Evolutionary conservation across 2,113 vertebrate species (phyloP), one percentile per base, ranked within the genome.

Genomic region (Girardinichthys multiradiatus): DNA sequence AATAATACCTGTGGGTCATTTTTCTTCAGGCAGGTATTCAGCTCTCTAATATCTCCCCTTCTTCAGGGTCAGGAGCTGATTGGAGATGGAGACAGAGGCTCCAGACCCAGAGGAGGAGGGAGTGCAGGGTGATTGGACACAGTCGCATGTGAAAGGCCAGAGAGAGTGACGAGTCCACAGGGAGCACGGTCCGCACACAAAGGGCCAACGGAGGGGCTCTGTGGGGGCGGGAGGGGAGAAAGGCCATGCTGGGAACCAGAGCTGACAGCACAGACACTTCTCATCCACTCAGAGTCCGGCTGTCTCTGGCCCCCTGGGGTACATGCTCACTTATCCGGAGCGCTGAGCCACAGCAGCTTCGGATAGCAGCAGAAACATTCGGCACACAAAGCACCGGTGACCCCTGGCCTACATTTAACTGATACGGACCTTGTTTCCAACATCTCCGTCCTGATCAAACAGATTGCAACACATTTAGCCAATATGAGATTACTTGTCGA

Each of bases 131-230:
- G 92, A 94, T 94, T 94, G 92, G 91, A 94, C 93, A 94, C 94
- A 95, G 91, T 94, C 84, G 84, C 92, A 89, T 90, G 90, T 93
- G 90, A 94, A 94, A 93, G 87, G 85, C 91, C 92, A 90, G 87
- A 87, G 86, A 91, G 86, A 91, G 88, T 70, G 67, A 82, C 77
- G 84, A 90, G 91, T 86, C 92, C 81, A 82, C 88, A 79, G 90
- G 90, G 92, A 93, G 91, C 85, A 80, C 68, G 80, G 87, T 88
- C 90, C 70, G 42, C 86, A 84, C 85, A 93, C 92, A 94, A 95
- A 93, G 87, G 88, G 72, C 83, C 80, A 48, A 37, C 62, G 84
- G 87, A 86, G 88, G 87, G 81, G 85, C 74, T 64, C 57, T 2
- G 33, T 60, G 82, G 79, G 84, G 88, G 76, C 30, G 17, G 79